These are phyloP conservation scores for Phyllostomus hastatus DNA, from an alignment of 2,113 vertebrate species.

Conservation along the genomic window DNA sequence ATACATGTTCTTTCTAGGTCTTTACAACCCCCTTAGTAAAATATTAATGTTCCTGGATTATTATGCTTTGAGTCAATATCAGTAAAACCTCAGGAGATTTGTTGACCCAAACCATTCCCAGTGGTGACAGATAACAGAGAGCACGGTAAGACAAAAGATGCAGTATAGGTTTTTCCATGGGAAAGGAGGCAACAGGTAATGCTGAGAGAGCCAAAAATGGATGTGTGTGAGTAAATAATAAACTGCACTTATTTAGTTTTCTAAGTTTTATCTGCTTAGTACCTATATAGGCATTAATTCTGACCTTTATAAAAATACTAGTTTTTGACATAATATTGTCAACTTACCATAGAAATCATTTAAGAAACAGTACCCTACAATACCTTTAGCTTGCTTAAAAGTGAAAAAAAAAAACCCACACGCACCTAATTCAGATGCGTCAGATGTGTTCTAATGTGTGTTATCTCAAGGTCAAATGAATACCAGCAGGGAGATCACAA, in stretches of 20 bases:
- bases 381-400: background rate
- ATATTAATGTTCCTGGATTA: background rate
- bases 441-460: background rate
- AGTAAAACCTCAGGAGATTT: background rate
- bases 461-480: slow-evolving; percentile 49
- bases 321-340: background rate
- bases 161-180: background rate
- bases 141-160: background rate
- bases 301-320: background rate
- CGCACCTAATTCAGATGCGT: background rate
- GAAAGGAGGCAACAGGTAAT: background rate
- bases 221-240: background rate
- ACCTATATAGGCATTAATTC: background rate
- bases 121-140: background rate
- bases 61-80: background rate
- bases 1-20: background rate
- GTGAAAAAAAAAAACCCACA: background rate
- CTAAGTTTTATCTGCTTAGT: background rate
- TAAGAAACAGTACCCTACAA: background rate
- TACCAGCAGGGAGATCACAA: background rate
- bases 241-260: background rate
- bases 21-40: background rate
- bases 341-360: background rate
- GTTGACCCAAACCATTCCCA: slow-evolving; percentile 6
- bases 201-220: background rate